Evolutionary conservation across 2,888 invertebrate genomes (phyloP), one percentile per base, ranked within the genome.

Genomic region (Cephus runcator): DNA sequence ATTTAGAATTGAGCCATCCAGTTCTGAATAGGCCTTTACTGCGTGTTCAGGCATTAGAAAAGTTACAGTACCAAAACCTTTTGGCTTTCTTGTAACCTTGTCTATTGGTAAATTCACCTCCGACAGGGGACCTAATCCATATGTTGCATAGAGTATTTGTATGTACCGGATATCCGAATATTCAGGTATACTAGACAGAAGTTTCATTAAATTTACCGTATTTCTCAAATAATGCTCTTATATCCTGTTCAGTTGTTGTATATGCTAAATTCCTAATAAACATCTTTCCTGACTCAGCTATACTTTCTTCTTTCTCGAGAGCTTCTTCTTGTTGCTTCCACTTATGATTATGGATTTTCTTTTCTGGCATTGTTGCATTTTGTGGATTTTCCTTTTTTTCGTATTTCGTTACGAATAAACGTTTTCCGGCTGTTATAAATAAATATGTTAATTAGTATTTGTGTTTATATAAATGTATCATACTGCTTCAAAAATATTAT

Each of bases 31-130:
- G 0, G 99, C 99, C 86, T 94, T 95, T 0, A 97, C 95, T 0
- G 99, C 99, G 92, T 99, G 96, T 90, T 99, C 99, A 0, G 99
- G 98, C 93, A 99, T 95, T 89, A 99, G 93, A 90, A 95, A 99
- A 0, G 98, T 97, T 0, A 99, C 94, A 0, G 96, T 96, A 0
- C 98, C 99, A 91, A 98, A 99, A 1, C 99, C 98, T 92, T 98
- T 98, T 23, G 95, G 93, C 90, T 96, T 95, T 69, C 98, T 95
- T 0, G 96, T 96, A 1, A 94, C 89, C 77, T 93, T 93, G 91
- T 99, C 99, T 77, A 99, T 94, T 0, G 99, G 98, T 88, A 99
- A 93, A 91, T 95, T 95, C 0, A 98, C 94, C 91, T 99, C 98
- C 0, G 96, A 94, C 69, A 99, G 86, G 0, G 96, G 96, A 76